Evolutionary conservation across 2,888 invertebrate species (phyloP).

Genomic region (Drosophila prolongata): DNA sequence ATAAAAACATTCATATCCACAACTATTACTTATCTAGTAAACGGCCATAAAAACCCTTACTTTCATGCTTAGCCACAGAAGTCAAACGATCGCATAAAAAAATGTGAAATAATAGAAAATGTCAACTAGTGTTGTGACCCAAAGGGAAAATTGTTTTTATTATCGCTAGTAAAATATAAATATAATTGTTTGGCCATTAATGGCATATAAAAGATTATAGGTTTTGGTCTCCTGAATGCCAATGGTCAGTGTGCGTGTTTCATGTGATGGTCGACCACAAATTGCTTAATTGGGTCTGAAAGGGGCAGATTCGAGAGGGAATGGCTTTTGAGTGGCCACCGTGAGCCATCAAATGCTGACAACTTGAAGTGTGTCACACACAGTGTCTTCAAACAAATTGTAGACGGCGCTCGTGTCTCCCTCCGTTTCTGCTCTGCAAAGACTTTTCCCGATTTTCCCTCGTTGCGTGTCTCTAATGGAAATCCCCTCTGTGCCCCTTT

Average conservation of each 20-base stretch:
- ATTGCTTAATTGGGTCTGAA: conserved; percentile 72
- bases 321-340: conserved; percentile 28
- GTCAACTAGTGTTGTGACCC: conserved; percentile 60
- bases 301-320: conserved; percentile 8
- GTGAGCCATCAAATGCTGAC: conserved; percentile 64
- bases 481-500: conserved; percentile 1
- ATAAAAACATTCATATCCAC: conserved; percentile 30
- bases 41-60: conserved; percentile 23
- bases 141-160: conserved; percentile 73
- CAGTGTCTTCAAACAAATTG: conserved; percentile 62
- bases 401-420: conserved; percentile 28
- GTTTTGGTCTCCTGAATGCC: conserved; percentile 42
- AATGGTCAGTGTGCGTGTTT: conserved; percentile 45
- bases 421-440: conserved; percentile 1
- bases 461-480: conserved; percentile 31
- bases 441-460: conserved; percentile 26
- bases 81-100: conserved; percentile 33
- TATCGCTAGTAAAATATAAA: conserved; percentile 62
- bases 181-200: conserved; percentile 39
- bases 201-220: conserved; percentile 46
- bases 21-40: conserved; percentile 44
- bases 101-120: conserved; percentile 20
- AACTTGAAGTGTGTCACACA: conserved; percentile 72
- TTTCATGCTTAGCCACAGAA: conserved; percentile 35
- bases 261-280: conserved; percentile 51